Percentiles rank a stretch among this genome's conserved stretches.
These are phyloP conservation scores for Hirtodrosophila histrioides DNA, from an alignment of 2,888 invertebrate species.

Conservation along the genomic window DNA sequence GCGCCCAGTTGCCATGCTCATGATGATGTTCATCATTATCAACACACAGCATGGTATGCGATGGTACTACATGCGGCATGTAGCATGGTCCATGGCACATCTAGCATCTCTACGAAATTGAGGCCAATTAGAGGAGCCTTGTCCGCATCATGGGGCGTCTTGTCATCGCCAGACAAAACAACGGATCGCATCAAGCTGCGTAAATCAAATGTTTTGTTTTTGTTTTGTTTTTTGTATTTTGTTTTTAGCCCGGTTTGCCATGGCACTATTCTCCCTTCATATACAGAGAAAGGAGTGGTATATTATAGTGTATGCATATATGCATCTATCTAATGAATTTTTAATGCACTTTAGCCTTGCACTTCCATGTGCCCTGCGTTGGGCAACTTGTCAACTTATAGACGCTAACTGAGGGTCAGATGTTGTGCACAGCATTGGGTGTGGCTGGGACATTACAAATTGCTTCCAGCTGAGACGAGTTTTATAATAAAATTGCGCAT, in stretches of 20 bases:
- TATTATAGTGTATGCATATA: slow-evolving; percentile 17
- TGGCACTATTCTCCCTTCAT: slow-evolving; percentile 15
- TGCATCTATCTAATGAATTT: slow-evolving; percentile 67
- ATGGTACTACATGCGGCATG: slow-evolving; percentile 15
- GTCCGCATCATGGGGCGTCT: slow-evolving; percentile 36
- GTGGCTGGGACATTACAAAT: slow-evolving; percentile 28
- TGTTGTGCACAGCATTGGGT: slow-evolving; percentile 25
- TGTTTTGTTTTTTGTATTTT: slow-evolving; percentile 16
- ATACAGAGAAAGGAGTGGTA: slow-evolving; percentile 8
- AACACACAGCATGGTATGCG: slow-evolving; percentile 9
- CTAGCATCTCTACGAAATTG: slow-evolving; percentile 45
- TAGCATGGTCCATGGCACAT: slow-evolving; percentile 45
- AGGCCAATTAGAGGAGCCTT: slow-evolving; percentile 62
- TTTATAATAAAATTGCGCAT: slow-evolving; percentile 23
- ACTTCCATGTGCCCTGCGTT: slow-evolving; percentile 41
- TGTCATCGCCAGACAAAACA: slow-evolving; percentile 52
- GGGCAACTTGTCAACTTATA: slow-evolving; percentile 29
- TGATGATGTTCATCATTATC: slow-evolving; percentile 7
- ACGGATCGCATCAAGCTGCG: slow-evolving; percentile 39
- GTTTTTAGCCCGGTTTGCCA: not conserved
- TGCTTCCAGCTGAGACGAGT: slow-evolving; percentile 21
- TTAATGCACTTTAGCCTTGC: slow-evolving; percentile 72
- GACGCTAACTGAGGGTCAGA: slow-evolving; percentile 37
- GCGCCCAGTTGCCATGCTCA: slow-evolving; percentile 7
- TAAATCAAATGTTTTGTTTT: slow-evolving; percentile 68